Evolutionary conservation across 2,797 vertebrate genomes (phyloP), one percentile per base, ranked within the genome.

Genomic region (Hipposideros larvatus): DNA sequence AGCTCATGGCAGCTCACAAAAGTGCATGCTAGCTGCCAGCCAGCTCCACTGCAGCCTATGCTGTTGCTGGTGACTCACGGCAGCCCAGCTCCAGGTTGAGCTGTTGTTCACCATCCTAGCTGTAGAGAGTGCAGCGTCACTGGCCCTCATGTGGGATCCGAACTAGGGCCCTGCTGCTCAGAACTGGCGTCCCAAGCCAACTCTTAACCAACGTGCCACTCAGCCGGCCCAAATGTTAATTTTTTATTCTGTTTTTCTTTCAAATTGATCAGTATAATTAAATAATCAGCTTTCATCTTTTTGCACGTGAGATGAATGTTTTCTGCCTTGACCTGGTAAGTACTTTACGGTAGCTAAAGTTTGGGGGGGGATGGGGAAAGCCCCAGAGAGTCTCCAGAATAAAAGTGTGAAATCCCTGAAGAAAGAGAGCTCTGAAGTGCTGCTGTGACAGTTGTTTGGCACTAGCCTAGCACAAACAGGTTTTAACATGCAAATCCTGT

Each of bases 241-340:
- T 41, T 92, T 88, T 63, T 13, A n/a, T 90, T 94, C 21, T 77
- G 26, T 41, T 83, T 77, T 75, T 91, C 26, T 91, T 74, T 70
- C 65, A 55, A 79, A 68, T 80, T 75, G n/a, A 79, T 74, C 43
- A 63, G 16, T 51, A 46, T 90, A 61, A 66, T 79, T 80, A 91
- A 82, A 41, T 71, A 61, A 65, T 93, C 28, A 75, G 15, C 22
- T 70, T 80, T 91, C 4, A 65, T 63, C 28, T 55, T 87, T 94
- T 74, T 78, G 26, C 28, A 28, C 75, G 24, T 70, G 57, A 90
- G 92, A 84, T 91, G 34, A 73, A 37, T 74, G 46, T 63, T 91
- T 92, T 94, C 51, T 87, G 41, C 63, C 92, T 68, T 94, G 66
- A 48, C 31, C 11, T 73, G 14, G 51, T 65, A 63, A 19, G 4